phyloP scores from a whole-genome alignment of 1,140 invertebrate species.

The Rhysida immarginata region DNA sequence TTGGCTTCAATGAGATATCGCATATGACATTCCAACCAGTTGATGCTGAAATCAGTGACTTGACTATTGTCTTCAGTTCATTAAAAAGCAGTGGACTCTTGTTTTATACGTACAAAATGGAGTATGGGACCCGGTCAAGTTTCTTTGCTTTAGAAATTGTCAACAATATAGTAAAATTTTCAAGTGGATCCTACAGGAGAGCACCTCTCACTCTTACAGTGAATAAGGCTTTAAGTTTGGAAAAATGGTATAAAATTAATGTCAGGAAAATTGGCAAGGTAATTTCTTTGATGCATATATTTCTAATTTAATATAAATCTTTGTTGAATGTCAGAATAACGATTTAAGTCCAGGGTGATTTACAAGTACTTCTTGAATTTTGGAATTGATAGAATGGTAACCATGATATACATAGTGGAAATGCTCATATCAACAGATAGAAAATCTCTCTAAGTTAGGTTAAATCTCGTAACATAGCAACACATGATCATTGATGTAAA shows the following conservation, averaged over 20 bases:
- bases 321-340: no score
- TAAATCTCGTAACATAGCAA: no score
- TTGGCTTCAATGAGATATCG: constrained; percentile 72
- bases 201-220: constrained; percentile 54
- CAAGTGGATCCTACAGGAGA: constrained; percentile 70
- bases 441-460: no score
- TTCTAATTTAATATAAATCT: no score
- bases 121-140: constrained; percentile 72
- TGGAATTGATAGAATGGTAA: no score
- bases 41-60: constrained; percentile 62
- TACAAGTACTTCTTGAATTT: no score
- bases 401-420: no score
- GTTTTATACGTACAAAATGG: constrained; percentile 75
- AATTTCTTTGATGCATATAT: no score
- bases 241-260: constrained; percentile 78
- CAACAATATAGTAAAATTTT: constrained; percentile 64
- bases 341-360: no score
- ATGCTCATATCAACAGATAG: no score
- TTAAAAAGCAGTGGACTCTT: constrained; percentile 69
- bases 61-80: constrained; percentile 79
- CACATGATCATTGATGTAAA: no score
- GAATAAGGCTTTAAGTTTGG: constrained; percentile 54
- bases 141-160: constrained; percentile 81
- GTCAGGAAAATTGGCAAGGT: constrained; percentile 63
- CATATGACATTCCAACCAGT: constrained; percentile 74